Percentiles rank a stretch among this genome's conserved stretches.
Evolutionary conservation across 2,888 invertebrate genomes (phyloP).

Genomic region (Latrodectus elegans): DNA sequence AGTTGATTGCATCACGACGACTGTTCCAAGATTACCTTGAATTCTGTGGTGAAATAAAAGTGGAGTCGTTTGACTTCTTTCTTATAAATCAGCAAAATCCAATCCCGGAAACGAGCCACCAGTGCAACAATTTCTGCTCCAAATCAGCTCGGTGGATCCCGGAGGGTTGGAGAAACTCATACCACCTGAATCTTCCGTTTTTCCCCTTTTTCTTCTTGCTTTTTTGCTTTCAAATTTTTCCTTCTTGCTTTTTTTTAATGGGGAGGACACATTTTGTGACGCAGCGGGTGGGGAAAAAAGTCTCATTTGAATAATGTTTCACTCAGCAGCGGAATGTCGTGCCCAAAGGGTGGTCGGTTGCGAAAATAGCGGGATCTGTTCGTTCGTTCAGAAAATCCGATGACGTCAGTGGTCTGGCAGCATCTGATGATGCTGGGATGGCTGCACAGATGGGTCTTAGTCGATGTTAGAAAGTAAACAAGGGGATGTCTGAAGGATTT

Average conservation of each 20-base stretch:
- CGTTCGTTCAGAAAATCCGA: constrained; percentile 50
- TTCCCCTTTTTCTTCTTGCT: not conserved
- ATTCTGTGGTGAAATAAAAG: no score
- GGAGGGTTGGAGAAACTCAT: not conserved
- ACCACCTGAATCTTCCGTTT: not conserved
- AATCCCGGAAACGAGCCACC: constrained; percentile 29
- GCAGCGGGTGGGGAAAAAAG: constrained; percentile 12
- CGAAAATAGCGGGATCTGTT: constrained; percentile 25
- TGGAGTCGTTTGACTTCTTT: no score
- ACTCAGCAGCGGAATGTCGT: not conserved
- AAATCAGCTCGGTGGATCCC: not conserved
- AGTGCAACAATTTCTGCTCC: not conserved
- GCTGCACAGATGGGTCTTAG: constrained; percentile 39
- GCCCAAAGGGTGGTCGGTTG: not conserved
- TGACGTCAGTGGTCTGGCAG: constrained; percentile 14
- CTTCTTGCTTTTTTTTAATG: constrained; percentile 17
- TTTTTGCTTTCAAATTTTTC: not conserved
- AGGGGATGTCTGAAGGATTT: constrained; percentile 17
- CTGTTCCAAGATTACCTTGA: no score
- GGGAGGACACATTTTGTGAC: constrained; percentile 20
- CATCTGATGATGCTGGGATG: constrained; percentile 27
- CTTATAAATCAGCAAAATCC: constrained; percentile 29
- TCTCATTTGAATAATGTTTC: constrained; percentile 56
- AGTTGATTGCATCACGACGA: no score
- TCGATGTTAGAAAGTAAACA: constrained; percentile 33